Base-by-base conservation (phyloP, 2,888 invertebrate species). In the Emmelina monodactyla region DNA sequence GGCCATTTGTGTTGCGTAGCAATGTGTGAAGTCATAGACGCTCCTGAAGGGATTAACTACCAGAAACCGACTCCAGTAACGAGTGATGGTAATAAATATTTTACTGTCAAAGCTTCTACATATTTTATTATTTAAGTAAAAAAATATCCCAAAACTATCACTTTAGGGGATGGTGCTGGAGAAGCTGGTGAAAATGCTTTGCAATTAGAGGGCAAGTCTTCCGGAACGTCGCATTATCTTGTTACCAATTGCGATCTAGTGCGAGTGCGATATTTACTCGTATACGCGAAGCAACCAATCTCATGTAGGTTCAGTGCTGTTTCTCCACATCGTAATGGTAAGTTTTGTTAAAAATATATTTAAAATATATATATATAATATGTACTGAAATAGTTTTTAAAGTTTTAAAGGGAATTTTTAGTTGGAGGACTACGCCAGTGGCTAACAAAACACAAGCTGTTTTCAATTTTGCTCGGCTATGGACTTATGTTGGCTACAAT, bases 21-120 rank as follows among this genome's bases (percentile, higher is more conserved):
- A 2, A 68, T 93, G 40, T 90, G 92, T 67, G 91, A 94, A 73
- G 84, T 91, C 34, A 83, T 92, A 31, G 84, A 90, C 62, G 85
- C 90, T 53, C 84, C 86, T 1, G 82, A 85, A 35, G 82, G 82
- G 43, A 82, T 85, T 4, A 81, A 82, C 51, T 82, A 80, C 45
- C 82, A 82, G 44, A 81, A 76, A 51, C n/a, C n/a, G n/a, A n/a
- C n/a, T n/a, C 68, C 68, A 0, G 56, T 67, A 22, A 50, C 61
- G 7, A 66, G 60, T 46, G 75, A 73, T 62, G 79, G 78, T 69
- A 35, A n/a, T n/a, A n/a, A n/a, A n/a, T n/a, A n/a, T n/a, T n/a
- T n/a, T n/a, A n/a, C n/a, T n/a, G n/a, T n/a, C n/a, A n/a, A n/a
- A n/a, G n/a, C n/a, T n/a, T n/a, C n/a, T n/a, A n/a, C n/a, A n/a